phyloP scores from a whole-genome alignment of 1,140 invertebrate species.

The Camponotus pennsylvanicus region DNA sequence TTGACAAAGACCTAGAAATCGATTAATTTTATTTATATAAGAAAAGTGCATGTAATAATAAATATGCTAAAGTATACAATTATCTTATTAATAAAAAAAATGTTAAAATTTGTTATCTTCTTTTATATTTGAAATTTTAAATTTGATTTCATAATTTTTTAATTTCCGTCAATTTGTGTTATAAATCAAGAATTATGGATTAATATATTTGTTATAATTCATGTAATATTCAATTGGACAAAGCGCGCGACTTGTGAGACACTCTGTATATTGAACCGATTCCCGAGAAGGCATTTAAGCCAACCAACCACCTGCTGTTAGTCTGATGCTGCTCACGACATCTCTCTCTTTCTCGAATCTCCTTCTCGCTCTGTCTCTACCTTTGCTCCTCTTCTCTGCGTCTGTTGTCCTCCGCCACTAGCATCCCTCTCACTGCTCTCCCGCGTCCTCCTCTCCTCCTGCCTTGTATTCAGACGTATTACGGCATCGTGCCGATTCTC shows the following conservation, averaged over 20 bases:
- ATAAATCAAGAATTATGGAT: background rate
- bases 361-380: slow-evolving; percentile 44
- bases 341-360: slow-evolving; percentile 58
- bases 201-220: background rate
- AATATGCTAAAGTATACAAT: background rate
- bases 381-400: slow-evolving; percentile 25
- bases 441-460: slow-evolving; percentile 6
- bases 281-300: slow-evolving; percentile 78
- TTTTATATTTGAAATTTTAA: background rate
- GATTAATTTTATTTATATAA: background rate
- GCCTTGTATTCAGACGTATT: slow-evolving; percentile 73
- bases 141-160: background rate
- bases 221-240: background rate
- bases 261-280: slow-evolving; percentile 75
- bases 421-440: slow-evolving; percentile 14
- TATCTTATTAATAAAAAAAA: background rate
- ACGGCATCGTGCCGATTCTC: slow-evolving; percentile 75
- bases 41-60: background rate
- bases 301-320: slow-evolving; percentile 80
- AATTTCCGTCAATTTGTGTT: background rate
- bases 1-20: background rate
- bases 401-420: slow-evolving; percentile 21
- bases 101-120: background rate
- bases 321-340: slow-evolving; percentile 69
- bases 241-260: slow-evolving; percentile 36